Conservation (phyloP, 1,140 invertebrate species). For the Cryptotermes secundus region DNA sequence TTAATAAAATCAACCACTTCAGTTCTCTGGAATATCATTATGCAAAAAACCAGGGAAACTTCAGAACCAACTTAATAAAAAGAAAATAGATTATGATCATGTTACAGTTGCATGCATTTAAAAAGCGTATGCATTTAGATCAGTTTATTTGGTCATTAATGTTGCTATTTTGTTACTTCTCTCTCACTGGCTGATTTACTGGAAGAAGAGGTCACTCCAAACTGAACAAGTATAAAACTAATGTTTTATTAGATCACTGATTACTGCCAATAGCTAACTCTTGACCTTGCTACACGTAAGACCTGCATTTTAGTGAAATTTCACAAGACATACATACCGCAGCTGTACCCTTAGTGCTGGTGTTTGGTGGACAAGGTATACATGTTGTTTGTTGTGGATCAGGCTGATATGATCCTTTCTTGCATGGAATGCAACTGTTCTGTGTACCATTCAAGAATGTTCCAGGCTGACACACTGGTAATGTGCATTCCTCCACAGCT, state of each 20-base stretch:
- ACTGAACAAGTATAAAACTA: constrained; percentile 33
- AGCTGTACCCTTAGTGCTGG: constrained; percentile 80
- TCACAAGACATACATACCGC: constrained; percentile 59
- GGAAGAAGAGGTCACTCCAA: neutral
- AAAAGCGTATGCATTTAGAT: too few relatives aligned
- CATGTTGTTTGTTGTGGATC: constrained; percentile 86
- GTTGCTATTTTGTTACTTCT: too few relatives aligned
- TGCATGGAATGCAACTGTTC: constrained; percentile 85
- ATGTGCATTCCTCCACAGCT: constrained; percentile 85
- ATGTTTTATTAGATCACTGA: constrained; percentile 20
- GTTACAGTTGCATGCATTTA: too few relatives aligned
- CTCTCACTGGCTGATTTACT: too few relatives aligned
- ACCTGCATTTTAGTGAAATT: too few relatives aligned
- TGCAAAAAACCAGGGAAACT: too few relatives aligned
- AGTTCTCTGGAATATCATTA: too few relatives aligned
- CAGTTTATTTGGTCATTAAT: too few relatives aligned
- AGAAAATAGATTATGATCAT: too few relatives aligned
- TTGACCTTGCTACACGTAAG: too few relatives aligned
- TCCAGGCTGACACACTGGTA: constrained; percentile 82
- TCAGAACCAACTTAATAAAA: too few relatives aligned
- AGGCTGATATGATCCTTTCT: constrained; percentile 90
- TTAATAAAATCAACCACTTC: neutral
- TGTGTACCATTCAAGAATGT: constrained; percentile 80
- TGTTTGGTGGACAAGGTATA: constrained; percentile 86
- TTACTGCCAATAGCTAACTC: constrained; percentile 20